A percentile compares a stretch with the other conserved stretches of the same genome.
phyloP scores from a whole-genome alignment of 53 echinoderm and acorn worm genomes.

The Temnopleurus reevesii region DNA sequence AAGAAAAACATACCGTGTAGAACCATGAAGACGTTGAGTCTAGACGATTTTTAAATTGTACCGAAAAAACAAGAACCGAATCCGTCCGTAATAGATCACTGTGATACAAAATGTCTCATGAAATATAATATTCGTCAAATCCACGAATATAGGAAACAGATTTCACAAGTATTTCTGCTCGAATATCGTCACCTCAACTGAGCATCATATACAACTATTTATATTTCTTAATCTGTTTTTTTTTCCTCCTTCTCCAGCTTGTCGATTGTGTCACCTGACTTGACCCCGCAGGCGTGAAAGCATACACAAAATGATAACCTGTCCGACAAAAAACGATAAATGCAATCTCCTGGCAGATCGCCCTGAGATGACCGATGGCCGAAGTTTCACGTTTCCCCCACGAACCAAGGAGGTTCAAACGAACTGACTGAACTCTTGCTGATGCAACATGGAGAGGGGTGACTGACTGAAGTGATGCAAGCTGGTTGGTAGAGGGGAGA shows the following conservation, averaged over 20 bases:
- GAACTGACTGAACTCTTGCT: no score
- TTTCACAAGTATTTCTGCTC: background rate
- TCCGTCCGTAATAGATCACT: background rate
- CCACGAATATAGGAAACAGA: background rate
- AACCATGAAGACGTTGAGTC: constrained; percentile 1
- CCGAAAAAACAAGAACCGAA: background rate
- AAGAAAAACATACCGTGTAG: constrained; percentile 11
- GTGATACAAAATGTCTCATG: no score
- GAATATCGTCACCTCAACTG: background rate
- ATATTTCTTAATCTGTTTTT: background rate
- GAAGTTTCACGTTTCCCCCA: background rate
- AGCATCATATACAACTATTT: background rate
- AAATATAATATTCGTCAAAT: no score
- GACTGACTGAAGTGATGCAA: constrained; percentile 14
- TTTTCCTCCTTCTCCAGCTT: background rate
- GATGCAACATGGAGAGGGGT: background rate
- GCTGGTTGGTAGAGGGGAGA: background rate
- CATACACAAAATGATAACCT: background rate
- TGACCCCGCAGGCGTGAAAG: background rate
- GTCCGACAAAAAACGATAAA: background rate
- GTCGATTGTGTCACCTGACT: background rate
- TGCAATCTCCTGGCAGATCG: background rate
- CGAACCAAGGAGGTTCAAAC: background rate
- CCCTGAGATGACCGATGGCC: constrained; percentile 28
- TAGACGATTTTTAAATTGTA: background rate